Base-by-base conservation (phyloP, 2,888 invertebrate genomes). In the Pseudeuparius sepicola region DNA sequence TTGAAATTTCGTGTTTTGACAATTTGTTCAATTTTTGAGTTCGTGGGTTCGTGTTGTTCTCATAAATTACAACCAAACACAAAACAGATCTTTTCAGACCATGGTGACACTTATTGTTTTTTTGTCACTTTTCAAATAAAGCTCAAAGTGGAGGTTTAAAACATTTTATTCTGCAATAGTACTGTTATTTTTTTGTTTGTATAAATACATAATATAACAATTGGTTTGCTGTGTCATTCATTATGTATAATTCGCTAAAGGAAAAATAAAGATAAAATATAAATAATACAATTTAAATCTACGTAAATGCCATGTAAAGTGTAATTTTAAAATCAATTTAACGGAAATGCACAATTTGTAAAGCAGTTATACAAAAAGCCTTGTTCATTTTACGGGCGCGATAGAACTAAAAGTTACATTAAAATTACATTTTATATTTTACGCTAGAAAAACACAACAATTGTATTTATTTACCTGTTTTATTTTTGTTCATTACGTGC, bases 241-340 rank as follows among this genome's bases (percentile, higher is more conserved):
- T 54, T 53, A 54, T 52, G 43, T 48, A 54, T 52, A 52, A 47
- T 45, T 52, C 53, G 53, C 54, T 51, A 44, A 43, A 44, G 41
- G 47, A 45, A 42, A 41, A 44, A 44, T 41, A 43, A 47, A 45
- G 44, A 47, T 38, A 43, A 40, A 49, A 37, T 37, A 42, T 43
- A 45, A 47, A 36, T 48, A 45, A 44, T n/a, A n/a, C n/a, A n/a
- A n/a, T n/a, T n/a, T n/a, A 42, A 45, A 52, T 48, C 47, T 49
- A 53, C 44, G 44, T 53, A 53, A 54, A 54, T 54, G 53, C 52
- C n/a, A n/a, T n/a, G n/a, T n/a, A n/a, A n/a, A n/a, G n/a, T n/a
- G n/a, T n/a, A n/a, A n/a, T n/a, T n/a, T n/a, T n/a, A n/a, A n/a
- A n/a, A n/a, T n/a, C n/a, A n/a, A n/a, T n/a, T n/a, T n/a, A n/a